Percentiles rank a stretch among this genome's conserved stretches.
Evolutionary conservation across 1,140 invertebrate genomes (phyloP).

Genomic region (Drosophila pandora): DNA sequence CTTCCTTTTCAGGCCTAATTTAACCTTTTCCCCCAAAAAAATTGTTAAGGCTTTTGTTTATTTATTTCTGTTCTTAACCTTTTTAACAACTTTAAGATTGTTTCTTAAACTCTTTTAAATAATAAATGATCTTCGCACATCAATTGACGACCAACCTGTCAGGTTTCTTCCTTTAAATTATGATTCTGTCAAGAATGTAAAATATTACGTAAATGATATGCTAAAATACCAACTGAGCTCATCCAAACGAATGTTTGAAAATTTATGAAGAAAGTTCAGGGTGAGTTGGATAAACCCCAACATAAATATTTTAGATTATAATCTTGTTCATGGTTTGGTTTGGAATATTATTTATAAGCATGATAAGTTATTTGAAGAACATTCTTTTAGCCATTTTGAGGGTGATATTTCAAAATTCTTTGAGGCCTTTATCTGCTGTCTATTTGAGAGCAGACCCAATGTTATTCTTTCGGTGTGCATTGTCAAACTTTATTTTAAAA

Average conservation of each 20-base stretch:
- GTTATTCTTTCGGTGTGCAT: too few relatives aligned
- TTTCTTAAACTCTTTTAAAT: constrained; percentile 44
- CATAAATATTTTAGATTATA: too few relatives aligned
- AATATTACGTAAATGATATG: constrained; percentile 54
- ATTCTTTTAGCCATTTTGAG: too few relatives aligned
- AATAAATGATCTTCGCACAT: constrained; percentile 36
- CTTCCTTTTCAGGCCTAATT: background rate
- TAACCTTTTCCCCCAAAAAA: background rate
- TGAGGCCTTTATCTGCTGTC: too few relatives aligned
- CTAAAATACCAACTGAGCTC: constrained; percentile 21
- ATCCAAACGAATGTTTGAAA: constrained; percentile 34
- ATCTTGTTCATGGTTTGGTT: too few relatives aligned
- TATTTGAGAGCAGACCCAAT: too few relatives aligned
- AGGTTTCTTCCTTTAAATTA: constrained; percentile 28
- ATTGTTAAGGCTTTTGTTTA: constrained; percentile 3
- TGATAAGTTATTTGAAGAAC: too few relatives aligned
- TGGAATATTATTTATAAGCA: too few relatives aligned
- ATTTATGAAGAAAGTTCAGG: constrained; percentile 31
- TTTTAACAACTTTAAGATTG: constrained; percentile 4
- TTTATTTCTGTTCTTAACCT: background rate
- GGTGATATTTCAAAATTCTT: too few relatives aligned
- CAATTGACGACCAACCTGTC: constrained; percentile 26
- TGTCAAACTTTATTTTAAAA: too few relatives aligned
- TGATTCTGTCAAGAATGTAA: constrained; percentile 42
- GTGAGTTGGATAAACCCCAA: too few relatives aligned